Conservation (phyloP, 2,113 vertebrate genomes). For the Andinoacara biseriatus region DNA sequence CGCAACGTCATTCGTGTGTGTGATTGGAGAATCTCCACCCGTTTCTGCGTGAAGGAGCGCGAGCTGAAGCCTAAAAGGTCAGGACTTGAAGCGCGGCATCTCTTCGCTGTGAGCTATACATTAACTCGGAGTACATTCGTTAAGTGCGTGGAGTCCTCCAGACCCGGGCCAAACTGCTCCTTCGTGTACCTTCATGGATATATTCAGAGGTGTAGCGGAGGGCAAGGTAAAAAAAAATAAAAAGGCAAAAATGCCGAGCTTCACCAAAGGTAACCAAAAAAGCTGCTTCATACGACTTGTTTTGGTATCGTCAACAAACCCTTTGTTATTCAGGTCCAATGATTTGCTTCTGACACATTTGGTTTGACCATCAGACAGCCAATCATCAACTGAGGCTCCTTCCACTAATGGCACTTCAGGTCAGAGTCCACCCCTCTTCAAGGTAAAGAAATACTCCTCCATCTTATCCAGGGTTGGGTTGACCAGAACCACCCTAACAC, state of each 20-base stretch:
- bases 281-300: too few species aligned
- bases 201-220: neutral
- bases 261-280: neutral
- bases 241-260: neutral
- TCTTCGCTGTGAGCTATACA: slow-evolving; percentile 22
- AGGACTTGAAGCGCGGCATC: neutral
- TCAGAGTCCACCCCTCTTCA: too few species aligned
- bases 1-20: slow-evolving; percentile 22
- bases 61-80: neutral
- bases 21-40: slow-evolving; percentile 57
- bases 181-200: neutral
- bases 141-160: slow-evolving; percentile 12
- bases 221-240: neutral
- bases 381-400: too few species aligned
- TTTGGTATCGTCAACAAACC: too few species aligned
- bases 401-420: too few species aligned
- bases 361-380: too few species aligned
- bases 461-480: too few species aligned
- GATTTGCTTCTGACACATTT: too few species aligned
- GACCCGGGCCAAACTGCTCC: neutral
- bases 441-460: too few species aligned
- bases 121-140: slow-evolving; percentile 61
- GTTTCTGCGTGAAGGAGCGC: slow-evolving; percentile 23
- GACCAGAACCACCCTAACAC: too few species aligned
- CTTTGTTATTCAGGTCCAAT: too few species aligned